These are phyloP conservation scores for Vollenhovia emeryi DNA, from an alignment of 1,140 invertebrate genomes.

Conservation along the genomic window DNA sequence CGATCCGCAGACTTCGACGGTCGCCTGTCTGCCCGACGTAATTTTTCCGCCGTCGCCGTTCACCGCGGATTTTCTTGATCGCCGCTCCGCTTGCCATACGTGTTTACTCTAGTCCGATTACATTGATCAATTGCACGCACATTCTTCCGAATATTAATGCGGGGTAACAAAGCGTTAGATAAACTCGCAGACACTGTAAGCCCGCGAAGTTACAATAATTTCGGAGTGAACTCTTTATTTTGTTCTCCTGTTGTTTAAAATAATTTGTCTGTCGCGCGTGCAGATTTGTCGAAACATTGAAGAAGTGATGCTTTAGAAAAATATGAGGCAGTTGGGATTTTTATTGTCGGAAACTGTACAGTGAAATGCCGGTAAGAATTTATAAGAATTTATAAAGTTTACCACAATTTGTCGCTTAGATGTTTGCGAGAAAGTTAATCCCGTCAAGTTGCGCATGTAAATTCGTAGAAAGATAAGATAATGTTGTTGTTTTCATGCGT, in stretches of 20 bases:
- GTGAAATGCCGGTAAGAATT: conserved; percentile 29
- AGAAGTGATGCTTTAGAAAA: background rate
- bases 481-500: background rate
- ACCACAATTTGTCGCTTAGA: background rate
- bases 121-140: background rate
- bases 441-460: background rate
- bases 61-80: background rate
- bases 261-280: background rate
- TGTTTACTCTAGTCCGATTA: background rate
- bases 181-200: background rate
- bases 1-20: conserved; percentile 76
- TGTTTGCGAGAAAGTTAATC: background rate
- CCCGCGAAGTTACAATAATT: background rate
- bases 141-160: background rate
- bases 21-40: conserved; percentile 56
- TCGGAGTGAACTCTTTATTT: background rate
- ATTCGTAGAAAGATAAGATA: background rate
- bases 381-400: background rate
- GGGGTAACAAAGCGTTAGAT: background rate
- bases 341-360: background rate
- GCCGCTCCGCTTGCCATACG: background rate
- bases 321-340: background rate
- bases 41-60: conserved; percentile 43
- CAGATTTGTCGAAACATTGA: background rate
- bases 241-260: background rate